phyloP scores from a whole-genome alignment of 1,140 invertebrate genomes.

The Zophobas atratus region DNA sequence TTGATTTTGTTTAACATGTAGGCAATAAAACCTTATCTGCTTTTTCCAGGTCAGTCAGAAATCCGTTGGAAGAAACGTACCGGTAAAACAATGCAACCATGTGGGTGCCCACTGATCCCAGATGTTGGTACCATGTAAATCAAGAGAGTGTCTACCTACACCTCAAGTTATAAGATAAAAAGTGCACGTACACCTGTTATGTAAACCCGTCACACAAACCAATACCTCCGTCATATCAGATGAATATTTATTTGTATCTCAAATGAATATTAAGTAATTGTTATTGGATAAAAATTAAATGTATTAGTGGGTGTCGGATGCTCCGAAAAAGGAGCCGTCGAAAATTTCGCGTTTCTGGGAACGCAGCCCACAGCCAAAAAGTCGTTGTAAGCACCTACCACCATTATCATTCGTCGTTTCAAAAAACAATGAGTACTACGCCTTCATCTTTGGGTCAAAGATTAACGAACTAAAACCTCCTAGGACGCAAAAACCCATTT shows the following conservation, averaged over 20 bases:
- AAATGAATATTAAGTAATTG: constrained; percentile 37
- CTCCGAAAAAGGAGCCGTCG: constrained; percentile 22
- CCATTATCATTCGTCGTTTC: not conserved
- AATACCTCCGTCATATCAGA: constrained; percentile 12
- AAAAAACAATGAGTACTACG: constrained; percentile 19
- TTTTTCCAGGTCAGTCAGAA: not conserved
- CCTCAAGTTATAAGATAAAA: constrained; percentile 27
- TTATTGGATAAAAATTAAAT: constrained; percentile 34
- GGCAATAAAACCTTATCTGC: not conserved
- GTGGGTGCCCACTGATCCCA: constrained; percentile 30
- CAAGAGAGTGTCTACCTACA: constrained; percentile 20
- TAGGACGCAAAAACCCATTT: not conserved
- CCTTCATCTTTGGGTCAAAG: constrained; percentile 2
- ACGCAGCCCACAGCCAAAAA: constrained; percentile 5
- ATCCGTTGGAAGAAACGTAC: not conserved
- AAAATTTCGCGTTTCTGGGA: constrained; percentile 26
- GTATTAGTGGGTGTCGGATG: constrained; percentile 7
- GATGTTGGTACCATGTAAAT: constrained; percentile 17
- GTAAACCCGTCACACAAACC: constrained; percentile 37
- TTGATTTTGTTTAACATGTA: no score
- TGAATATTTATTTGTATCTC: constrained; percentile 29
- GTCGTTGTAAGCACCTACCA: constrained; percentile 18
- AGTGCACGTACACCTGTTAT: constrained; percentile 37
- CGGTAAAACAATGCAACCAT: not conserved
- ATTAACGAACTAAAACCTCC: not conserved